These are phyloP conservation scores for Cairina moschata DNA, from an alignment of 2,113 vertebrate genomes.

Conservation along the genomic window DNA sequence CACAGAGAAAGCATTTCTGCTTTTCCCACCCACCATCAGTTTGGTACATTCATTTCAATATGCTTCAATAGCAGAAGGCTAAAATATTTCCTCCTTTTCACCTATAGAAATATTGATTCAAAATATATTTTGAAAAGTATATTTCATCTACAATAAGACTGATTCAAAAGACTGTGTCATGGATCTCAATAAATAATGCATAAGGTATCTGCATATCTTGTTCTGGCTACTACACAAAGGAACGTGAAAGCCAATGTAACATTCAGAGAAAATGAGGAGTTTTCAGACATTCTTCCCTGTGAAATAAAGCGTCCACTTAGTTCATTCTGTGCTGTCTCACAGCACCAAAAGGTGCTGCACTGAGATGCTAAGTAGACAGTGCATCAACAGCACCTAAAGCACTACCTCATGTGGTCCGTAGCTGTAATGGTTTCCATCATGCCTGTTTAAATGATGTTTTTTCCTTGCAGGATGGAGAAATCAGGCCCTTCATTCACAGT, in stretches of 20 bases:
- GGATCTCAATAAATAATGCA: constrained; percentile 4
- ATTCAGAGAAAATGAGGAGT: background rate
- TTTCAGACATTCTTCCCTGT: background rate
- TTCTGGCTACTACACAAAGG: background rate
- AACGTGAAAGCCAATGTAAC: background rate
- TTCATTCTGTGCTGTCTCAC: background rate
- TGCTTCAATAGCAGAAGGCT: background rate
- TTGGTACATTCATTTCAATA: background rate
- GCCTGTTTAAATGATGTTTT: background rate
- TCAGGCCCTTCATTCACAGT: background rate
- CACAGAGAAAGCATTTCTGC: background rate
- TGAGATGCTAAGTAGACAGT: background rate
- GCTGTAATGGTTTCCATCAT: background rate
- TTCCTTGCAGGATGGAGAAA: background rate
- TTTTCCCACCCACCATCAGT: background rate
- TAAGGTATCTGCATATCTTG: background rate
- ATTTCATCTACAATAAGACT: background rate
- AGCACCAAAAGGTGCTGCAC: background rate
- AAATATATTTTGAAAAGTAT: no score
- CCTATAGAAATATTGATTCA: no score
- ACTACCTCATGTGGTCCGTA: background rate
- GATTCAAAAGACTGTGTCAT: background rate
- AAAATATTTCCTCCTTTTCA: background rate
- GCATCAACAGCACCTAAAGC: background rate
- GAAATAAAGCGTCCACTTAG: background rate